Evolutionary conservation across 2,797 vertebrate genomes (phyloP).

Genomic region (Anolis apletophallus): DNA sequence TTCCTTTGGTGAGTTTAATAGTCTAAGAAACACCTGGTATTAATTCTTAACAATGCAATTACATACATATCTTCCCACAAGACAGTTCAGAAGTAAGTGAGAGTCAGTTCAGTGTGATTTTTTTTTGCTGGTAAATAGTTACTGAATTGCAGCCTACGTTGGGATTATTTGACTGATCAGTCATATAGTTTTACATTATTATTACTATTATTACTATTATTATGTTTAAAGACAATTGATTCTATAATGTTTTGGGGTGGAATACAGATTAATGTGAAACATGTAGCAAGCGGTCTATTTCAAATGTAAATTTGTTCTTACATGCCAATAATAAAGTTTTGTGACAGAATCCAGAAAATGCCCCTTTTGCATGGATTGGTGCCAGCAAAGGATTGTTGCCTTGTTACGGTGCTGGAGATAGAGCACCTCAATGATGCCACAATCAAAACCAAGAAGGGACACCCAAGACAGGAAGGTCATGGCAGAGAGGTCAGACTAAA

Average conservation of each 20-base stretch:
- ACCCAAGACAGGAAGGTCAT: too few species aligned
- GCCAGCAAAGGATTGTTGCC: too few species aligned
- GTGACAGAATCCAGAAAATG: background rate
- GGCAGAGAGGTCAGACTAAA: too few species aligned
- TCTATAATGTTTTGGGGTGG: background rate
- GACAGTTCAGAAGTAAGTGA: too few species aligned
- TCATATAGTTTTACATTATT: background rate
- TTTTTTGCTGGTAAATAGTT: background rate
- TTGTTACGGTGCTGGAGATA: too few species aligned
- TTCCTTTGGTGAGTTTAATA: background rate
- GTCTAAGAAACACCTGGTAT: background rate
- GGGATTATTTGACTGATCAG: background rate
- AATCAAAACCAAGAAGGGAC: too few species aligned
- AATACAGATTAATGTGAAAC: background rate
- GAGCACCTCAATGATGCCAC: too few species aligned
- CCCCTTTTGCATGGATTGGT: background rate
- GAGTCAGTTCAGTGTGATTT: too few species aligned
- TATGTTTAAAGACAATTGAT: background rate
- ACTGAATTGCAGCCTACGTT: background rate
- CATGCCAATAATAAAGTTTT: background rate
- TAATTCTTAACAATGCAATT: background rate
- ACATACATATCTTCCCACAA: background rate
- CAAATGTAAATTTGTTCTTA: background rate
- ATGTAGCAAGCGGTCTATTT: background rate
- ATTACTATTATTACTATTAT: too few species aligned